Base-by-base conservation (phyloP, 2,113 vertebrate genomes). In the Chaetodon auriga region DNA sequence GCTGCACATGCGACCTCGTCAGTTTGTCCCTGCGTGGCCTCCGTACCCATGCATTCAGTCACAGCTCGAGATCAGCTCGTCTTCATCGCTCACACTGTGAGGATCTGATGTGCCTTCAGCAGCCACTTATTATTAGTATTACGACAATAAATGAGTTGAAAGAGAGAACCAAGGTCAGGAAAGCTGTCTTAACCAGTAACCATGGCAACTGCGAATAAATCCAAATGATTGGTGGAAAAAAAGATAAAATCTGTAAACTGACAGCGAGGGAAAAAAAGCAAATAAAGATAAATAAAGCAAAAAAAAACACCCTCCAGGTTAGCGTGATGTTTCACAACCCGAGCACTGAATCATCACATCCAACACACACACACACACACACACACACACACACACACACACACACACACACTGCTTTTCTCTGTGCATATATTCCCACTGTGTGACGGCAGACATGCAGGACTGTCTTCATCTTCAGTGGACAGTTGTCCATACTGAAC, bases 311-410 rank as follows among this genome's bases (percentile, higher is more conserved):
- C 65, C 82, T 86, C 48, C 60, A 89, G 87, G 78, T 89, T 69
- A 75, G 53, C 7, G 71, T 55, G 82, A 87, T 85, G 90, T 81
- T 88, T 86, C 85, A 88, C 86, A 76, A 38, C 62, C 72, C 30
- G 46, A 72, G 78, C 72, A 72, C 68, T 87, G 87, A 91, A 81
- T 91, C 87, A 87, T 73, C 76, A 73, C 1, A 58, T 70, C 38
- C n/a, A 65, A 43, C 35, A 65, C 57, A 55, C 66, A 76, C 80
- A 70, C 73, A 30, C 30, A 30, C 30, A 30, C 30, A 30, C 30
- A 30, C 30, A 30, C 30, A 2, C 30, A 30, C 30, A 30, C 30
- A 3, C 30, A 30, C 30, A 30, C 30, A 3, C 30, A 30, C 30
- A 30, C 30, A 30, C 30, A 30, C 30, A 30, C 30, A 30, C 30